Base-by-base conservation (phyloP, 2,888 invertebrate genomes). In the Geotrupes spiniger region DNA sequence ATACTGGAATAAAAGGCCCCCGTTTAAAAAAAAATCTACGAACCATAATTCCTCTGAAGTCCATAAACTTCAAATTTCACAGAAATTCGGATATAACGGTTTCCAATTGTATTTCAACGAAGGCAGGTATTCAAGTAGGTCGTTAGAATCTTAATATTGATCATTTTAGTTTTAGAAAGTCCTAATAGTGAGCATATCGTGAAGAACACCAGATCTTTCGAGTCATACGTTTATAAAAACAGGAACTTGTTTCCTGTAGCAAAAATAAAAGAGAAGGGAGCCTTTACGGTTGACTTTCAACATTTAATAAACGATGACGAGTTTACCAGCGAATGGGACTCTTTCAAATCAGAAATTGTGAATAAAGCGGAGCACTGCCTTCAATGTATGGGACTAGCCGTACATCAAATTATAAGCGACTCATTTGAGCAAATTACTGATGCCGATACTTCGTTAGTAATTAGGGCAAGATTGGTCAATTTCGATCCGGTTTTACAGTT, bases 21-120 rank as follows among this genome's bases (percentile, higher is more conserved):
- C n/a, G n/a, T n/a, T n/a, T n/a, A n/a, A n/a, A n/a, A n/a, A n/a
- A n/a, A 21, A 21, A 21, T 4, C 21, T 21, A 6, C 21, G 6
- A 21, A 21, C n/a, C n/a, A n/a, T n/a, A n/a, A n/a, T 4, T 21
- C 21, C 6, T 6, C 21, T 21, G 6, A 21, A 21, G 50, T 52
- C 16, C 43, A 46, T 46, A 50, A 63, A 17, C 55, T 50, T 46
- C 51, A 60, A 42, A 42, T 51, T 29, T 31, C 40, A 9, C 76
- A 76, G 10, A 47, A 54, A 39, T 47, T 58, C 47, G 63, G 63
- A 3, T 87, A 84, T 68, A 76, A 80, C 57, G 82, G 84, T 12
- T 92, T 92, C 88, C 82, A 83, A 55, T 72, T 89, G 5, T 93
- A 92, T 73, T 89, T 92, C 69, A 80, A 85, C 27, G 76, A 80